phyloP scores from a whole-genome alignment of 2,113 vertebrate genomes.

The Porphyrio hochstetteri region DNA sequence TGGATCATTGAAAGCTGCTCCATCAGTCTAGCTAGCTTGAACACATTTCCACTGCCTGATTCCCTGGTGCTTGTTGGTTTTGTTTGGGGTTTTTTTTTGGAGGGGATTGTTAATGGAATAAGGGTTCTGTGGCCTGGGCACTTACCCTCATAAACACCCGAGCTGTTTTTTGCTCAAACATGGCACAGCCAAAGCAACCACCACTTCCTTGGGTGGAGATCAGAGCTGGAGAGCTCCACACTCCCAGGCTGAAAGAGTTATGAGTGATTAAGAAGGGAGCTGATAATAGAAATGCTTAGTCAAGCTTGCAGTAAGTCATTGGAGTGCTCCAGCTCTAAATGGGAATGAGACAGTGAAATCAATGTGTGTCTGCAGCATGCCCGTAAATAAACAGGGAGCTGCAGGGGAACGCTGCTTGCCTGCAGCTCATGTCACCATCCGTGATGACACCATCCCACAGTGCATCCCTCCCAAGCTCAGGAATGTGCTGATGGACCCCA shows the following conservation, averaged over 20 bases:
- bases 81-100: not conserved
- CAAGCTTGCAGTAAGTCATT: not conserved
- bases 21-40: not conserved
- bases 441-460: not conserved
- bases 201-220: not conserved
- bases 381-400: not conserved
- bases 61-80: not conserved
- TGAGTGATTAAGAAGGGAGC: not conserved
- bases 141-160: not conserved
- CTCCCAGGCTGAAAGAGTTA: not conserved
- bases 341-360: not conserved
- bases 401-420: not conserved
- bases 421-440: not conserved
- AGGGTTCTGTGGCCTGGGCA: not conserved
- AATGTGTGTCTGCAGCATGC: not conserved
- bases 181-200: not conserved
- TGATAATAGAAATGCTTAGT: slow-evolving; percentile 6
- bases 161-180: not conserved
- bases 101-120: not conserved
- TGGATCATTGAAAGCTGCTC: not conserved
- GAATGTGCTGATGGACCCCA: not conserved
- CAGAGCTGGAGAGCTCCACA: not conserved
- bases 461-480: not conserved
- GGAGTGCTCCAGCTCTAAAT: not conserved
- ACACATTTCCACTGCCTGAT: not conserved